Evolutionary conservation across 1,140 invertebrate species (phyloP), one percentile per base, ranked within the genome.

Genomic region (Drusus annulatus): DNA sequence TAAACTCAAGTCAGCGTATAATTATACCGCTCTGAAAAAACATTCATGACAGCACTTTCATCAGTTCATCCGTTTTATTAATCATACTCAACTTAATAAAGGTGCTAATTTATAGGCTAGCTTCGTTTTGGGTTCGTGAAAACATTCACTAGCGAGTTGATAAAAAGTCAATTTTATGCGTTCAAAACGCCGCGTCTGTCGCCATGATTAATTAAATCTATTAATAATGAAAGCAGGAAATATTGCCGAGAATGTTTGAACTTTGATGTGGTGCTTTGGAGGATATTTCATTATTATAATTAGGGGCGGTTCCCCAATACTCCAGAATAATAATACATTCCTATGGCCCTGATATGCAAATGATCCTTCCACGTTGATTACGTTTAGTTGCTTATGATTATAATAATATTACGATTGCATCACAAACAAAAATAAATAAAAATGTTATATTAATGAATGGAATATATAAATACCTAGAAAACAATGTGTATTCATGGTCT

Each of bases 241-340:
- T 73, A 65, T 51, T 52, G 51, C 71, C 52, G 21, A 17, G 36
- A 51, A 79, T 62, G 73, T 74, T 65, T 80, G 71, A 31, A 23
- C 71, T 74, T 65, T 75, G 60, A 80, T 80, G 78, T 65, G 31
- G 19, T 79, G 69, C 68, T 65, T 1, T 52, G 63, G 36, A 63
- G 28, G 52, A 79, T 76, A 76, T 79, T 81, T 79, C 80, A 81
- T 81, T 81, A 81, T 76, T 81, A 31, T 79, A 81, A 81, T 81
- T 79, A 75, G 78, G 77, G 80, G 80, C 73, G 76, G 65, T 17
- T 25, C 76, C 56, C 71, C 16, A 76, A 79, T 51, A 60, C 68
- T 54, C 50, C 15, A 23, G 36, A 45, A 45, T 45, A 45, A 45
- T 45, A 45, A 45, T 45, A 45, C 7, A 45, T 45, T 45, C 36